These are phyloP conservation scores for Trachymyrmex septentrionalis DNA, from an alignment of 1,140 invertebrate genomes.

Conservation along the genomic window DNA sequence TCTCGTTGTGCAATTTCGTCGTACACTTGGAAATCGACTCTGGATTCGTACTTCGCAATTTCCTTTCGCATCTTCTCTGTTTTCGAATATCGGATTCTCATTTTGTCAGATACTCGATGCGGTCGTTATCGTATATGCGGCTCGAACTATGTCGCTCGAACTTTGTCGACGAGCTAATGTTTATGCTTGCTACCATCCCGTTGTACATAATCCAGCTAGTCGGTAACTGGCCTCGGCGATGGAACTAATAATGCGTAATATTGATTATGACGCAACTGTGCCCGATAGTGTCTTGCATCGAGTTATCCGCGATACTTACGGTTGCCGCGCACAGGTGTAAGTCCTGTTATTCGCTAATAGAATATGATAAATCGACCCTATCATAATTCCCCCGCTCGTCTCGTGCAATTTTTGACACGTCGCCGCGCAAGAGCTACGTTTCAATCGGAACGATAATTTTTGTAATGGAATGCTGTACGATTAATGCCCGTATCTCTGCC, in stretches of 20 bases:
- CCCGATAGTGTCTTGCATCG: slow-evolving; percentile 37
- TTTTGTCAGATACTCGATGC: neutral
- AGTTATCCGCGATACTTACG: neutral
- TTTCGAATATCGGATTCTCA: slow-evolving; percentile 7
- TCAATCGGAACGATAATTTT: slow-evolving; percentile 36
- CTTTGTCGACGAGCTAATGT: slow-evolving; percentile 15
- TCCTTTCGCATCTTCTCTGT: neutral
- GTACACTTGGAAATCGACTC: neutral
- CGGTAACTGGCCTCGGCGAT: slow-evolving; percentile 14
- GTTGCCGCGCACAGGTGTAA: neutral
- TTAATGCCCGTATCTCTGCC: neutral
- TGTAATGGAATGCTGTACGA: slow-evolving; percentile 1
- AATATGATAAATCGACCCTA: slow-evolving; percentile 37
- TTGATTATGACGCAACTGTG: slow-evolving; percentile 59
- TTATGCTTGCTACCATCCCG: slow-evolving; percentile 8
- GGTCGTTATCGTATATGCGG: neutral
- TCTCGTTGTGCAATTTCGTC: neutral
- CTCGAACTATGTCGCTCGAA: neutral
- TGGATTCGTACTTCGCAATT: neutral
- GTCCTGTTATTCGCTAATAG: slow-evolving; percentile 47
- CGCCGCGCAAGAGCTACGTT: slow-evolving; percentile 9
- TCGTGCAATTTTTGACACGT: slow-evolving; percentile 16
- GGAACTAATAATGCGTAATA: slow-evolving; percentile 56
- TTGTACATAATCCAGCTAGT: slow-evolving; percentile 31
- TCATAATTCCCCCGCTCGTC: neutral